Conservation (phyloP, 2,113 vertebrate genomes). For the Callionymus lyra region DNA sequence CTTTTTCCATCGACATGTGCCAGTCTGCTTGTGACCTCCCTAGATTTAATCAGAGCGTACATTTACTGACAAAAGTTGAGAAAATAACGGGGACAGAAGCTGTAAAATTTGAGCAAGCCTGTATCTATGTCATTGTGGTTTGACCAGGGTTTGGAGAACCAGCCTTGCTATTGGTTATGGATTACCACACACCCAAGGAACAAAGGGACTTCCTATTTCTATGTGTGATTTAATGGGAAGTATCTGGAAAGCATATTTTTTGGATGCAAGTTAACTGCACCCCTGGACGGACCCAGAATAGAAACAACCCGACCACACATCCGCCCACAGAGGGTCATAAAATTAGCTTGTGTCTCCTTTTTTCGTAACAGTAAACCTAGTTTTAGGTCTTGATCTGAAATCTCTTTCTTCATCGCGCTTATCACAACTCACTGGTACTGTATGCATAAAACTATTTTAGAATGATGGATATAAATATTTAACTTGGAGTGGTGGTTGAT, state of each 20-base stretch:
- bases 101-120: no score
- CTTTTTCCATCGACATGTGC: no score
- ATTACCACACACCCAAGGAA: conserved; percentile 1
- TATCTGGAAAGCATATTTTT: conserved; percentile 28
- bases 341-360: conserved; percentile 17
- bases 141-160: neutral
- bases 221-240: conserved; percentile 21
- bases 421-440: neutral
- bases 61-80: no score
- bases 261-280: conserved; percentile 17
- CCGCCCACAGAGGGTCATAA: conserved; percentile 25
- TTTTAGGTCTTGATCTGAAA: no score
- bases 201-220: conserved; percentile 27
- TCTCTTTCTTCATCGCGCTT: no score
- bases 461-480: no score
- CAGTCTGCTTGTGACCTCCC: no score
- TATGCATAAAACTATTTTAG: no score
- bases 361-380: conserved; percentile 9
- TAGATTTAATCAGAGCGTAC: no score
- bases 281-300: conserved; percentile 34
- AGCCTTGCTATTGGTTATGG: neutral
- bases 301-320: conserved; percentile 33
- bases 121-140: neutral
- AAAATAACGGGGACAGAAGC: no score
- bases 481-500: no score